These are phyloP conservation scores for Heliornis fulica DNA, from an alignment of 2,113 vertebrate species.

Conservation along the genomic window DNA sequence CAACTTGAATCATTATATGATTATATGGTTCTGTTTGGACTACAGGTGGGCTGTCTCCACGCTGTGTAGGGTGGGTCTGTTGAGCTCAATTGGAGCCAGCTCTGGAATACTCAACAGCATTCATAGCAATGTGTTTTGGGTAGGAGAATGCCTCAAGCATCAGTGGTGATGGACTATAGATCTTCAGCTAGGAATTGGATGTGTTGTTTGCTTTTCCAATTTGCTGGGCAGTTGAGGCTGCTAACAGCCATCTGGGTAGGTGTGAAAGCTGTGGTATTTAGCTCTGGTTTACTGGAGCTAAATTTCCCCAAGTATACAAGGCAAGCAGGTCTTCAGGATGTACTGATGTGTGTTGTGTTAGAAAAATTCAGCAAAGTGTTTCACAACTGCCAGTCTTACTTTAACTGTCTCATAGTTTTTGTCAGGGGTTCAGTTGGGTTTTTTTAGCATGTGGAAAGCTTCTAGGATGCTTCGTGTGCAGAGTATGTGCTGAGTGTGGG, in stretches of 20 bases:
- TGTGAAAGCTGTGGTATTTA: background rate
- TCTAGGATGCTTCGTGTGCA: background rate
- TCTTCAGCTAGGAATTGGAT: background rate
- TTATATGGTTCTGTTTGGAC: no score
- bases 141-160: background rate
- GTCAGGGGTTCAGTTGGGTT: background rate
- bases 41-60: background rate
- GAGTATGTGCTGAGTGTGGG: background rate
- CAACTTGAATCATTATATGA: no score
- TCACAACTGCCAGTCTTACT: background rate
- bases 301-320: background rate
- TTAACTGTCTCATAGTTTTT: background rate
- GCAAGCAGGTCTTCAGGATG: background rate
- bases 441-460: background rate
- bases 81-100: background rate
- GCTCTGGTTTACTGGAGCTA: background rate
- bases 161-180: background rate
- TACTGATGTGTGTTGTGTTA: background rate
- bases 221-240: background rate
- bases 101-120: background rate
- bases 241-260: no score
- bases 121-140: background rate
- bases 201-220: background rate
- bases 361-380: background rate
- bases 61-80: background rate